phyloP scores from a whole-genome alignment of 2,888 invertebrate genomes.

The Pheosia gnoma region DNA sequence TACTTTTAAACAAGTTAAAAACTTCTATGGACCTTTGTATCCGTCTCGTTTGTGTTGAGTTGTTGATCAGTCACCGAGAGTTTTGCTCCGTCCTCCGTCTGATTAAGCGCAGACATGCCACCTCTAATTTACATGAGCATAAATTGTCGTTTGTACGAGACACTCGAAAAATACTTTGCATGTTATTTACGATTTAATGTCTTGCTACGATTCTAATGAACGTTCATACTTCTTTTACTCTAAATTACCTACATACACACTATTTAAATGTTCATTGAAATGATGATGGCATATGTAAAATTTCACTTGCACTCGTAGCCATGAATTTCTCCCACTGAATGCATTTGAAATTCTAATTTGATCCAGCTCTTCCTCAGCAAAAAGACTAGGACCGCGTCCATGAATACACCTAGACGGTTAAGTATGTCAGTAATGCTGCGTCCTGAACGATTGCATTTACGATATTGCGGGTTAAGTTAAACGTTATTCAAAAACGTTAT shows the following conservation, averaged over 20 bases:
- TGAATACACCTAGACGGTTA: slow-evolving; percentile 64
- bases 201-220: slow-evolving; percentile 41
- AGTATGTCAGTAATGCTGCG: slow-evolving; percentile 64
- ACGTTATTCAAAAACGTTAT: no score
- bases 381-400: slow-evolving; percentile 52
- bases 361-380: slow-evolving; percentile 49
- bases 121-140: slow-evolving; percentile 57
- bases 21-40: slow-evolving; percentile 23
- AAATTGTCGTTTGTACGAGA: slow-evolving; percentile 52
- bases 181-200: slow-evolving; percentile 49
- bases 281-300: slow-evolving; percentile 25
- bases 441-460: slow-evolving; percentile 36
- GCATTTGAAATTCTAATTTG: slow-evolving; percentile 61
- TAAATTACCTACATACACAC: not conserved
- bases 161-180: slow-evolving; percentile 46
- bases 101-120: slow-evolving; percentile 62
- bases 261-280: not conserved
- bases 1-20: slow-evolving; percentile 5
- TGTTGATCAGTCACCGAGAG: slow-evolving; percentile 44
- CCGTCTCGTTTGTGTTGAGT: slow-evolving; percentile 32
- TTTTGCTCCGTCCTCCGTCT: slow-evolving; percentile 48
- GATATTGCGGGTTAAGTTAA: not conserved
- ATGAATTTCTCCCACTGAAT: slow-evolving; percentile 57
- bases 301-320: no score
- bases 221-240: slow-evolving; percentile 34